A percentile compares a stretch with the other conserved stretches of the same genome.
phyloP scores from a whole-genome alignment of 2,797 vertebrate genomes.

The Balearica regulorum region DNA sequence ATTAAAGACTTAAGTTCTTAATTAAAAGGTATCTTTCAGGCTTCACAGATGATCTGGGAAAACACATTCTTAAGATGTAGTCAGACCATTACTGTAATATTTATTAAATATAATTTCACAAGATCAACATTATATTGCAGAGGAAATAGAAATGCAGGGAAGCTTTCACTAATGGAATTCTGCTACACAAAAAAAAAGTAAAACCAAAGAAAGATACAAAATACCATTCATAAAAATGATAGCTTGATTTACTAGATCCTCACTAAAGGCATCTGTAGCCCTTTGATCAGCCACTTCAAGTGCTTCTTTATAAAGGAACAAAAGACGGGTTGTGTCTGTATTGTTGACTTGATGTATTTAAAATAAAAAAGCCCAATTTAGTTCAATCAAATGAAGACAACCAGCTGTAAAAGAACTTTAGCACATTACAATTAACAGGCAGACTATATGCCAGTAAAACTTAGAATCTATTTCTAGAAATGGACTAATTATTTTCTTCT shows the following conservation, averaged over 20 bases:
- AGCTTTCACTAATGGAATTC: not conserved
- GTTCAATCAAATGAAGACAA: not conserved
- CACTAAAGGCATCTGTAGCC: not conserved
- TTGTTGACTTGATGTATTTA: constrained; percentile 12
- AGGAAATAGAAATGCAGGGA: not conserved
- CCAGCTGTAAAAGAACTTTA: not conserved
- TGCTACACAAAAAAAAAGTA: not conserved
- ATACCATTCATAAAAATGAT: not conserved
- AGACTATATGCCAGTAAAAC: not conserved
- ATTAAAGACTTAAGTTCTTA: not conserved
- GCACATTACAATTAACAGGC: not conserved
- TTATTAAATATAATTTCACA: not conserved
- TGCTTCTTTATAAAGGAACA: constrained; percentile 21
- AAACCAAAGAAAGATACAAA: not conserved
- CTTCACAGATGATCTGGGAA: not conserved
- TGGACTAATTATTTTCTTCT: not conserved
- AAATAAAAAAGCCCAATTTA: not conserved
- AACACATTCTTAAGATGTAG: not conserved
- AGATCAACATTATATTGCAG: not conserved
- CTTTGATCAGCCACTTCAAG: constrained; percentile 32
- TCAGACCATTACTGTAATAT: not conserved
- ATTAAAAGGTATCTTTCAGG: not conserved
- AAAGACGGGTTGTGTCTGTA: not conserved
- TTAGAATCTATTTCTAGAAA: not conserved
- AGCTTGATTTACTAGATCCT: not conserved